Evolutionary conservation across 2,888 invertebrate species (phyloP), one percentile per base, ranked within the genome.

Genomic region (Mythimna impura): DNA sequence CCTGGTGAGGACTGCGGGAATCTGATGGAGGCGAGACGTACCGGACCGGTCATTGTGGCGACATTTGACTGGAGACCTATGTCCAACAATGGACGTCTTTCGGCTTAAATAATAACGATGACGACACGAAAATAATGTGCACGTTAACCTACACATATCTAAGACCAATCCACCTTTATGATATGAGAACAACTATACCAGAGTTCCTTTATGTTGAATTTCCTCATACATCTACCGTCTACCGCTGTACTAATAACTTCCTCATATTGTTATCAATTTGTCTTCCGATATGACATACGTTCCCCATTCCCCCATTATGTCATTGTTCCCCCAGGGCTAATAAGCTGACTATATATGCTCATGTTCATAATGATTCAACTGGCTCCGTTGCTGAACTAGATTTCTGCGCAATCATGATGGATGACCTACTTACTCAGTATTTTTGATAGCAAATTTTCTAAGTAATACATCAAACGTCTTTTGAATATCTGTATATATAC

Each of bases 181-280:
- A 25, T 12, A 22, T 40, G 30, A 47, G 17, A 20, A 20, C 47
- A 20, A 47, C 47, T 7, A 47, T 4, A 25, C 25, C 5, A 40
- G 22, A 4, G 10, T 71, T 25, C 58, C 17, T 7, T 12, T 47
- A n/a, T 52, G 50, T 52, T 14, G 10, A 54, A 78, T 47, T 55
- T 52, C 14, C 54, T 47, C 30, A n/a, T 52, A 22, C 8, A 25
- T 52, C 20, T 57, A 62, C 61, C 25, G 17, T 22, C n/a, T 60
- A 60, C n/a, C 12, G 34, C 57, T 30, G 25, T 68, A 20, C 25
- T 78, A 60, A 70, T 61, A 71, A 73, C 34, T 47, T 73, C 36
- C 52, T 30, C 60, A 71, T 79, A 79, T 63, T 72, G 62, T 73
- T 73, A 79, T 52, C 63, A 79, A 79, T 76, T 43, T 58, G 63